These are phyloP conservation scores for Solenopsis invicta DNA, from an alignment of 1,140 invertebrate species.

Conservation along the genomic window DNA sequence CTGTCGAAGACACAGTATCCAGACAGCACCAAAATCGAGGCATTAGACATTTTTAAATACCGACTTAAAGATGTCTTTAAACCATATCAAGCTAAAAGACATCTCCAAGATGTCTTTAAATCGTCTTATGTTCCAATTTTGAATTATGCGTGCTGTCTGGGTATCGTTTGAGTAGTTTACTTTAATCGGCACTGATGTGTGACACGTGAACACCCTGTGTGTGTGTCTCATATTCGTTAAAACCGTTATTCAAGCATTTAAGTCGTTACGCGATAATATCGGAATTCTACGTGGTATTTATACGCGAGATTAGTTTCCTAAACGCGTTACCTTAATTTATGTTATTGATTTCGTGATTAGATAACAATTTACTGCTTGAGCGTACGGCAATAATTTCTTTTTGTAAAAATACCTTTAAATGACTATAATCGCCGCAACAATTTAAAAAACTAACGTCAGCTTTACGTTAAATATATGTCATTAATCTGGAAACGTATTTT, in stretches of 20 bases:
- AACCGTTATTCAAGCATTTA: slow-evolving; percentile 54
- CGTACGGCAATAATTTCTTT: slow-evolving; percentile 9
- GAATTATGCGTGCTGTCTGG: too few species aligned
- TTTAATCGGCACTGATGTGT: slow-evolving; percentile 32
- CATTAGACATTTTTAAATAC: too few species aligned
- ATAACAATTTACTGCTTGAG: slow-evolving; percentile 39
- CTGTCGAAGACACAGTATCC: neutral
- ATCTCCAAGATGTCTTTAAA: too few species aligned
- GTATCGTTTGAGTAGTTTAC: neutral
- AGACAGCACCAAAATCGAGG: too few species aligned
- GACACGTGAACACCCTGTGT: slow-evolving; percentile 12
- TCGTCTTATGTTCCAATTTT: too few species aligned
- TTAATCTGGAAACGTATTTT: slow-evolving; percentile 21
- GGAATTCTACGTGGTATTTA: slow-evolving; percentile 43
- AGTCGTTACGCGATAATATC: slow-evolving; percentile 43
- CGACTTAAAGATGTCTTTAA: too few species aligned
- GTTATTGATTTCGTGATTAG: slow-evolving; percentile 45
- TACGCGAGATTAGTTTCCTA: slow-evolving; percentile 41
- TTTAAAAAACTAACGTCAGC: neutral
- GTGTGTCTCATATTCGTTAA: slow-evolving; percentile 36
- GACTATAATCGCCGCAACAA: slow-evolving; percentile 6
- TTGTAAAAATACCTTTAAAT: slow-evolving; percentile 17
- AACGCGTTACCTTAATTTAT: slow-evolving; percentile 55
- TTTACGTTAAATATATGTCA: slow-evolving; percentile 7
- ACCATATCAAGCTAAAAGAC: too few species aligned